phyloP scores from a whole-genome alignment of 2,797 vertebrate species.

The Bradypus variegatus region DNA sequence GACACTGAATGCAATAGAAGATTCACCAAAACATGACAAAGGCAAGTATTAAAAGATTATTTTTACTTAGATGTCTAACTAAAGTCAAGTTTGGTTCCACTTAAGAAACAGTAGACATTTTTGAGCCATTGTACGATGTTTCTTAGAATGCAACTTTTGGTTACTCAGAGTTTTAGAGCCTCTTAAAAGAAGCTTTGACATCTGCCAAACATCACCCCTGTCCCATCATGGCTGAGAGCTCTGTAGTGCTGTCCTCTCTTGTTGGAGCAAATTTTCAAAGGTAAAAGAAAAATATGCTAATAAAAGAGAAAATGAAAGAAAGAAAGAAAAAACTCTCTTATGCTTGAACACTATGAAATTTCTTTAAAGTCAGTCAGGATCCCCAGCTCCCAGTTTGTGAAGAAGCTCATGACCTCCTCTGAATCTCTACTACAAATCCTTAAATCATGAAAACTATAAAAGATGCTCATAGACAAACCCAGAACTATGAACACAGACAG shows the following conservation, averaged over 20 bases:
- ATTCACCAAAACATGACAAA: constrained; percentile 71
- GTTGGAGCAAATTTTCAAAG: neutral
- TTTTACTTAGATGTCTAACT: neutral
- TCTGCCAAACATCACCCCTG: neutral
- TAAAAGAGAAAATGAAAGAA: neutral
- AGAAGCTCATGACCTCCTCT: neutral
- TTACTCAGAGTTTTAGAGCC: neutral
- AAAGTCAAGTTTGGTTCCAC: neutral
- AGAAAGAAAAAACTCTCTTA: neutral
- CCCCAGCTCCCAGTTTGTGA: neutral
- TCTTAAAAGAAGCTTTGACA: neutral
- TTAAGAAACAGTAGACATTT: neutral
- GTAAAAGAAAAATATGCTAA: neutral
- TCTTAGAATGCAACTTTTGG: neutral
- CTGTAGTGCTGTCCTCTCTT: neutral
- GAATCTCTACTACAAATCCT: neutral
- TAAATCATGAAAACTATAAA: neutral
- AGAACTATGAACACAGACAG: neutral
- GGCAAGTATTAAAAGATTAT: constrained; percentile 70
- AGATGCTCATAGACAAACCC: neutral
- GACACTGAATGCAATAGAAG: constrained; percentile 70
- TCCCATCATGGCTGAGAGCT: neutral
- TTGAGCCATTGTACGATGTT: neutral
- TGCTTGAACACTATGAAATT: neutral
- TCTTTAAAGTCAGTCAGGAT: constrained; percentile 3